A percentile compares a stretch with the other conserved stretches of the same genome.
phyloP scores from a whole-genome alignment of 2,113 vertebrate genomes.

The Prinia subflava region DNA sequence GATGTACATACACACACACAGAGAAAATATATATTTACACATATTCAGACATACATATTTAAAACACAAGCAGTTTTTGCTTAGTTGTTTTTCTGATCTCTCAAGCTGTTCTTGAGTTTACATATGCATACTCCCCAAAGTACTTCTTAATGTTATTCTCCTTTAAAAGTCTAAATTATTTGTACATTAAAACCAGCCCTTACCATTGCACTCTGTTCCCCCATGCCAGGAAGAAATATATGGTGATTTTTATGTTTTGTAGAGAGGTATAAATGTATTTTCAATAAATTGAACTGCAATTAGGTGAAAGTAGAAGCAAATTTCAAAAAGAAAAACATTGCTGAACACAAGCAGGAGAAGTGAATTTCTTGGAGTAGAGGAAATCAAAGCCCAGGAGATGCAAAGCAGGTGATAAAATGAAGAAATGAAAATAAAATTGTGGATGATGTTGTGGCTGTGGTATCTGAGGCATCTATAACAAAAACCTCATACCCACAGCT shows the following conservation, averaged over 20 bases:
- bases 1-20: fast-evolving
- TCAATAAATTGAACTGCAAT: not conserved
- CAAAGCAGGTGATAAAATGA: not conserved
- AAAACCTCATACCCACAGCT: not conserved
- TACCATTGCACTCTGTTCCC: fast-evolving
- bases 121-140: fast-evolving
- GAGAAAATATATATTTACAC: not conserved
- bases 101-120: not conserved
- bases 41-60: not conserved
- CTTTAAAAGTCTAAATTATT: not conserved
- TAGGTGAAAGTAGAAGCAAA: not conserved
- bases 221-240: not conserved
- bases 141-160: not conserved
- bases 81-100: not conserved
- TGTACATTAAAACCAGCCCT: not conserved
- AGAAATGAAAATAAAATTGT: not conserved
- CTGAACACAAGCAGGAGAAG: not conserved
- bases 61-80: not conserved
- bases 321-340: not conserved
- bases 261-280: not conserved
- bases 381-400: not conserved
- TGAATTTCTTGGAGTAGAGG: not conserved
- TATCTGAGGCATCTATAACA: not conserved
- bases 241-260: not conserved
- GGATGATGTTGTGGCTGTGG: not conserved